Evolutionary conservation across 2,888 invertebrate species (phyloP).

Genomic region (Megalurothrips usitatus): DNA sequence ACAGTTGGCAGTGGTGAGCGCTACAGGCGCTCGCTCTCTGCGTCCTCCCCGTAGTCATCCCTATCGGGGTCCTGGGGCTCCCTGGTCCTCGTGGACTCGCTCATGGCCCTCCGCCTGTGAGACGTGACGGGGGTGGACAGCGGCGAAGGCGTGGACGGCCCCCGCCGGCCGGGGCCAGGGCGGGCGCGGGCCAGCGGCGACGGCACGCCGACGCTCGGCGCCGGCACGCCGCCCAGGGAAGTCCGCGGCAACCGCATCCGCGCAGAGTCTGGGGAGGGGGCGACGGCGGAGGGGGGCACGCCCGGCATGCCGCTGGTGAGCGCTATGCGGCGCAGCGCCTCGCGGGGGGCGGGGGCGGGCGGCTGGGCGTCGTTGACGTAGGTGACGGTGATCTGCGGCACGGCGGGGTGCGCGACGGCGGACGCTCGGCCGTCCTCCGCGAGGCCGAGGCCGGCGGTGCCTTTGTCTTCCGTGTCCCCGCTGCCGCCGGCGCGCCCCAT

Average conservation of each 20-base stretch:
- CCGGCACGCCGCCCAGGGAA: not conserved
- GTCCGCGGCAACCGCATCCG: not conserved
- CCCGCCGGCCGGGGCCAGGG: not conserved
- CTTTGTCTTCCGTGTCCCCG: not conserved
- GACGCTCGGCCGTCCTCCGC: not conserved
- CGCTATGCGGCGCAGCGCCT: not conserved
- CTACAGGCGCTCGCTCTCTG: not conserved
- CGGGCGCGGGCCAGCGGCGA: not conserved
- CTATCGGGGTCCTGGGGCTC: not conserved
- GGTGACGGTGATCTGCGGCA: conserved; percentile 9
- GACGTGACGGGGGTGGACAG: not conserved
- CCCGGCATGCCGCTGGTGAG: not conserved
- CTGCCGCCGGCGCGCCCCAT: not conserved
- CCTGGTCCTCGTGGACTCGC: not conserved
- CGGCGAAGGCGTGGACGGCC: not conserved
- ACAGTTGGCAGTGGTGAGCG: not conserved
- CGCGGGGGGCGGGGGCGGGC: not conserved
- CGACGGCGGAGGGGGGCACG: not conserved
- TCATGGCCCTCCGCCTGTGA: not conserved
- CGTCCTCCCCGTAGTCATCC: not conserved
- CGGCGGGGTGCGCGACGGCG: not conserved
- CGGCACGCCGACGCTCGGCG: not conserved
- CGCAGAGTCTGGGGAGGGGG: not conserved
- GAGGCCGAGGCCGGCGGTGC: not conserved
- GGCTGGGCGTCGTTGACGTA: not conserved